Evolutionary conservation across 1,140 invertebrate species (phyloP), one percentile per base, ranked within the genome.

Genomic region (Temnothorax longispinosus): DNA sequence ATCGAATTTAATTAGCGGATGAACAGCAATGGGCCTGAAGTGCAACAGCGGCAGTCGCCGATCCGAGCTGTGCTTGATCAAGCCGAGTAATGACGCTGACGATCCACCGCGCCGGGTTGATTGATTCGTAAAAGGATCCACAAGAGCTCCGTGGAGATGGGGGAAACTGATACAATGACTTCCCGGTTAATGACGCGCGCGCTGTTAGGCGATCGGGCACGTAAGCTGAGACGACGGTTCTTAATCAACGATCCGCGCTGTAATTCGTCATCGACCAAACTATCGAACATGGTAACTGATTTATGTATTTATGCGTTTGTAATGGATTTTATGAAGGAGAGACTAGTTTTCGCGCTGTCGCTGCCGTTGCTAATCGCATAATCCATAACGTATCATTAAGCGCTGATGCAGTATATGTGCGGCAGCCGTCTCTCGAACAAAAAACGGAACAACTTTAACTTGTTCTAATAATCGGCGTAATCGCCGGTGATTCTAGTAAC

Each of bases 1-100:
- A 88, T 91, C 90, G 86, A 90, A 91, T 91, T 91, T 91, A 92
- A 92, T 92, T 90, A 92, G 88, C 89, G 88, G 77, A 90, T 81
- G 91, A 89, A 86, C 75, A 62, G 72, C 82, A 74, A 84, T 27
- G 64, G 47, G 38, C 71, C 78, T 52, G 65, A 56, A 69, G 56
- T 64, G 64, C 60, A 65, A 77, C 44, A n/a, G 27, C 65, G 47
- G 18, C 18, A 27, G 27, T 27, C 35, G 21, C 56, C 32, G 56
- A 35, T 41, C 18, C 38, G 4, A 18, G 10, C 11, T 21, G 11
- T 10, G 27, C 11, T 78, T 64, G 50, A 60, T n/a, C 21, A 58
- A 78, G 32, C 18, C 32, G 27, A n/a, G 13, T 74, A 21, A 47
- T 3, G 76, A 47, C 56, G 27, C 10, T 32, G 75, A 41, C 54